phyloP scores from a whole-genome alignment of 1,140 invertebrate genomes.

The Drosophila sproati region DNA sequence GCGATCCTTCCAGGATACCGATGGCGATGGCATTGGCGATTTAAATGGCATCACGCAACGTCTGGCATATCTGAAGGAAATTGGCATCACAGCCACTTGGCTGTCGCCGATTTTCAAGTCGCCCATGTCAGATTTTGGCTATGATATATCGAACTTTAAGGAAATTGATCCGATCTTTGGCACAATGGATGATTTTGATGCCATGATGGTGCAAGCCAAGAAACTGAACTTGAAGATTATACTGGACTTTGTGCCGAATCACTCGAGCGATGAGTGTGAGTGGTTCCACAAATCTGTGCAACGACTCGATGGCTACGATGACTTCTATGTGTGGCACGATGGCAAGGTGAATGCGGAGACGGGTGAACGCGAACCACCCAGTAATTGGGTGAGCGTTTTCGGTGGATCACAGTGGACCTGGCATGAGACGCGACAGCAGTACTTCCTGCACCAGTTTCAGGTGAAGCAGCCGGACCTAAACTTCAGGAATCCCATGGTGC shows the following conservation, averaged over 20 bases:
- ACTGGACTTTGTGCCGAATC: conserved; percentile 87
- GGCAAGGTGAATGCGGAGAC: conserved; percentile 79
- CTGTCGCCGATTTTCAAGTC: conserved; percentile 90
- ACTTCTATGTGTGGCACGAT: conserved; percentile 90
- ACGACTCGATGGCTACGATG: conserved; percentile 86
- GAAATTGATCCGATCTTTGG: conserved; percentile 90
- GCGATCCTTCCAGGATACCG: conserved; percentile 91
- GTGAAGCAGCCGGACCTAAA: conserved; percentile 89
- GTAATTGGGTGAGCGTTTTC: conserved; percentile 89
- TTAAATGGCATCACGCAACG: conserved; percentile 86
- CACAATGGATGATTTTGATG: conserved; percentile 90
- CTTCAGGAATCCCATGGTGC: conserved; percentile 87
- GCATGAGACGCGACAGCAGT: conserved; percentile 86
- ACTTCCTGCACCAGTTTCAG: conserved; percentile 89
- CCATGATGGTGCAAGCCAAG: conserved; percentile 87
- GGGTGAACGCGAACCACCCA: conserved; percentile 85
- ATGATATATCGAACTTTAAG: conserved; percentile 90
- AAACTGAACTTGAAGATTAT: conserved; percentile 69
- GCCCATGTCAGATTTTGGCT: conserved; percentile 89
- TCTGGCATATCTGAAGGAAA: conserved; percentile 85
- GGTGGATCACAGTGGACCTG: conserved; percentile 88
- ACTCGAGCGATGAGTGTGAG: conserved; percentile 88
- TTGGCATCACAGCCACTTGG: conserved; percentile 88
- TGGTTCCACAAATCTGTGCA: conserved; percentile 89
- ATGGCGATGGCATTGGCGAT: conserved; percentile 92